These are phyloP conservation scores for Hippotragus niger DNA, from an alignment of 2,113 vertebrate species.

Conservation along the genomic window DNA sequence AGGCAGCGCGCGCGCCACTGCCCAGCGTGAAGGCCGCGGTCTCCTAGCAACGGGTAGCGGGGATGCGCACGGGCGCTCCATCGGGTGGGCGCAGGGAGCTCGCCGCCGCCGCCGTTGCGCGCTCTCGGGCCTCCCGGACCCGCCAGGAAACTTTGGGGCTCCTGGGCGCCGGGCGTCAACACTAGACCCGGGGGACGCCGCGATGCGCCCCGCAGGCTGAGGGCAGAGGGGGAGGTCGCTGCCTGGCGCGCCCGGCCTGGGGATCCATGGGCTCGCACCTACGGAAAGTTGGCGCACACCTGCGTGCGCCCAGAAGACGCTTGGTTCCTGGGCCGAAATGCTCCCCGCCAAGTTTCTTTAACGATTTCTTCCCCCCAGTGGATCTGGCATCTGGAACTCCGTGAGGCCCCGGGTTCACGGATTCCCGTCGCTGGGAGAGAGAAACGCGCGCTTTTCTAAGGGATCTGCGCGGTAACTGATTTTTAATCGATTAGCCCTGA, in stretches of 20 bases:
- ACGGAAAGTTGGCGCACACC: conserved; percentile 46
- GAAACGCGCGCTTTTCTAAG: background rate
- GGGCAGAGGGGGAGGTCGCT: background rate
- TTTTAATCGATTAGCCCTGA: background rate
- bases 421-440: background rate
- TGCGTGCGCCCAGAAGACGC: background rate
- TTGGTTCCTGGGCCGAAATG: background rate
- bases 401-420: background rate
- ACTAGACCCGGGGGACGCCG: fast-evolving
- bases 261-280: background rate
- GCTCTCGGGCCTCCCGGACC: background rate
- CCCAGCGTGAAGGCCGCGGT: conserved; percentile 38
- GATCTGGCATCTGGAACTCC: background rate
- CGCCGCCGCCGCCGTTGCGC: background rate
- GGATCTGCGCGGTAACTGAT: background rate
- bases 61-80: background rate
- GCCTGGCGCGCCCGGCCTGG: background rate
- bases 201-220: background rate
- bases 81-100: background rate
- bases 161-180: fast-evolving
- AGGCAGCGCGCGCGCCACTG: conserved; percentile 12
- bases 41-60: conserved; percentile 67
- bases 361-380: background rate
- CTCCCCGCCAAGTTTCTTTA: background rate
- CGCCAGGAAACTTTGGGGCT: background rate